These are phyloP conservation scores for Corythucha ciliata DNA, from an alignment of 2,888 invertebrate species.

Conservation along the genomic window DNA sequence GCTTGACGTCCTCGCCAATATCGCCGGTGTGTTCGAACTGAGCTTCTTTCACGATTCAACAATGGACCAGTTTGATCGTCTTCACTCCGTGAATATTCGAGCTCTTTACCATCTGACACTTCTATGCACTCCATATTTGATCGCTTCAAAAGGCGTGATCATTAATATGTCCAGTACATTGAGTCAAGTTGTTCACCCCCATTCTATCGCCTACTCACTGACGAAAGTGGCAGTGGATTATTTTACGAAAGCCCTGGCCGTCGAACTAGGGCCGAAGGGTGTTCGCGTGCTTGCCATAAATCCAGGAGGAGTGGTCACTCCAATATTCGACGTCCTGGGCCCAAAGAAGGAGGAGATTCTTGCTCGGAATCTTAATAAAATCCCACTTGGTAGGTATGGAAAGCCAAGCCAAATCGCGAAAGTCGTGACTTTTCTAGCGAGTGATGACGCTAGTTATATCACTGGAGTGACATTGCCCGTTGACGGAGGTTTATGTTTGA, in stretches of 20 bases:
- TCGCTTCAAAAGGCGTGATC: constrained; percentile 75
- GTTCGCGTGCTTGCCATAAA: constrained; percentile 87
- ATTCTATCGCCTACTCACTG: constrained; percentile 81
- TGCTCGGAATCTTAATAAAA: constrained; percentile 74
- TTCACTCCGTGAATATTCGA: constrained; percentile 84
- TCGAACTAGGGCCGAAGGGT: constrained; percentile 72
- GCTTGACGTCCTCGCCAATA: no score
- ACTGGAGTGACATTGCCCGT: constrained; percentile 83
- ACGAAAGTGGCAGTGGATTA: constrained; percentile 93
- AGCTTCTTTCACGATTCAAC: no score
- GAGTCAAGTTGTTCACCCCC: constrained; percentile 81
- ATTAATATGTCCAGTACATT: constrained; percentile 94
- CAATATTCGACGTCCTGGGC: constrained; percentile 78
- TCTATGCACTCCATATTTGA: constrained; percentile 76
- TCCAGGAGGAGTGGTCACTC: constrained; percentile 88
- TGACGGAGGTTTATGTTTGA: no score
- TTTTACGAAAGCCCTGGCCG: constrained; percentile 81
- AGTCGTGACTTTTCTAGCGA: constrained; percentile 84
- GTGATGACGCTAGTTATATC: constrained; percentile 75
- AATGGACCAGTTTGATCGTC: no score
- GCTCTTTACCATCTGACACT: constrained; percentile 72
- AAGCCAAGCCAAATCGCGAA: constrained; percentile 76
- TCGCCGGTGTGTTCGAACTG: no score
- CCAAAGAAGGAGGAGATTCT: constrained; percentile 74
- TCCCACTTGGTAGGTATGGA: constrained; percentile 83